Percentiles rank a stretch among this genome's conserved stretches.
phyloP scores from a whole-genome alignment of 2,113 vertebrate species.

The Herpailurus yagouaroundi region DNA sequence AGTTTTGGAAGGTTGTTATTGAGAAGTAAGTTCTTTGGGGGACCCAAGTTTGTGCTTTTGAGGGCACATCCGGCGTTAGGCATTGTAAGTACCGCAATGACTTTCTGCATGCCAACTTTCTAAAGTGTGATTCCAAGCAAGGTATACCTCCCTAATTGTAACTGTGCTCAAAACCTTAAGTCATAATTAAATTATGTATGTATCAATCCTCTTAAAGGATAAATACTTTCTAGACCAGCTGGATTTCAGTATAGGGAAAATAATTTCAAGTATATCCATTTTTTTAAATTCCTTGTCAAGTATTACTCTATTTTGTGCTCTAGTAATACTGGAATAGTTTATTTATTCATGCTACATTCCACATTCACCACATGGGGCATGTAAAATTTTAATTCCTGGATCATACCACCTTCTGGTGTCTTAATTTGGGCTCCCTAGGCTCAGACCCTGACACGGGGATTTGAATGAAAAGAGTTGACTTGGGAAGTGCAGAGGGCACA shows the following conservation, averaged over 20 bases:
- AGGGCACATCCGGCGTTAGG: background rate
- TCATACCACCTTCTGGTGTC: background rate
- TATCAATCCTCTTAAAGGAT: constrained; percentile 39
- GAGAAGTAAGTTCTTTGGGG: constrained; percentile 40
- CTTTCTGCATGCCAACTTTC: background rate
- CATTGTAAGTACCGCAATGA: background rate
- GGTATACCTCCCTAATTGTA: background rate
- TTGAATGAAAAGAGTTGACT: background rate
- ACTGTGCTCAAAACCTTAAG: constrained; percentile 6
- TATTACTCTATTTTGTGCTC: background rate
- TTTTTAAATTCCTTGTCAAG: background rate
- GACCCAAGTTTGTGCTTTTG: background rate
- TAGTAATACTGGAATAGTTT: background rate
- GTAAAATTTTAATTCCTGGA: background rate
- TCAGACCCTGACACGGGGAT: background rate
- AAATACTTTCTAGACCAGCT: constrained; percentile 30
- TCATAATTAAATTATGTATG: constrained; percentile 15
- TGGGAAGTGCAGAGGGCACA: background rate
- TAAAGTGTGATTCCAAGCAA: background rate
- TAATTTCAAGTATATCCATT: background rate
- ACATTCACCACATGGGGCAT: background rate
- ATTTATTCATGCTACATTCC: background rate
- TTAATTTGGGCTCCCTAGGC: background rate
- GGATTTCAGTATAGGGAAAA: constrained; percentile 26
- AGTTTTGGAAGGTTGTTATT: constrained; percentile 28